Percentiles rank a stretch among this genome's conserved stretches.
phyloP scores from a whole-genome alignment of 1,140 invertebrate species.

The Drosophila trapezifrons region DNA sequence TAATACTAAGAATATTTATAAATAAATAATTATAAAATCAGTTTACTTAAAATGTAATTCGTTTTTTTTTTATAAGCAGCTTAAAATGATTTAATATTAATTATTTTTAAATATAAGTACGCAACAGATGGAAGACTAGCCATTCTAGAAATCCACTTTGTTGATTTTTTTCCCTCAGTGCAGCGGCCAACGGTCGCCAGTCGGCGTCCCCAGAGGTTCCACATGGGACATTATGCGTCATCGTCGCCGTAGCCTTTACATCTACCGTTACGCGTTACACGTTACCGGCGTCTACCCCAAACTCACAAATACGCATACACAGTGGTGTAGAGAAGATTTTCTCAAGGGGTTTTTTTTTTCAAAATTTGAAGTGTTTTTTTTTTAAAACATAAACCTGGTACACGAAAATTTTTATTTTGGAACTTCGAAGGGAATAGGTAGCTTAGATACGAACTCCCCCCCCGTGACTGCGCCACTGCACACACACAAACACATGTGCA shows the following conservation, averaged over 20 bases:
- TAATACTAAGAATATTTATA: no score
- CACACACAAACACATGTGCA: slow-evolving; percentile 9
- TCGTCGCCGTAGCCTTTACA: slow-evolving; percentile 25
- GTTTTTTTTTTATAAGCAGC: no score
- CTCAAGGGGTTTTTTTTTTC: background rate
- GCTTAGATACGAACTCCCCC: no score
- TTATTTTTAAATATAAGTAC: background rate
- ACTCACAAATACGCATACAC: slow-evolving; percentile 5
- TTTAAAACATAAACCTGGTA: no score
- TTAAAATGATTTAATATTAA: background rate
- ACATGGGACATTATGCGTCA: slow-evolving; percentile 53
- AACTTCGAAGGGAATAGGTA: background rate
- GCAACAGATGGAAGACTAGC: no score
- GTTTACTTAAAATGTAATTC: no score
- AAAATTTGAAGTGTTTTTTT: background rate
- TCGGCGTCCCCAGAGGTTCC: slow-evolving; percentile 52
- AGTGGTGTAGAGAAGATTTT: background rate
- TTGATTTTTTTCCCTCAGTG: background rate
- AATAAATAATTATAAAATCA: background rate
- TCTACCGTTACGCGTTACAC: slow-evolving; percentile 15
- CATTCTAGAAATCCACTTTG: background rate
- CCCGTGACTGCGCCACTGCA: background rate
- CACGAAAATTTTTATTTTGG: background rate
- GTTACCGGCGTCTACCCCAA: slow-evolving; percentile 32
- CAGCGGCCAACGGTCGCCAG: slow-evolving; percentile 45